Percentiles rank a stretch among this genome's conserved stretches.
Conservation (phyloP, 2,797 vertebrate species). For the Fundulus diaphanus region DNA sequence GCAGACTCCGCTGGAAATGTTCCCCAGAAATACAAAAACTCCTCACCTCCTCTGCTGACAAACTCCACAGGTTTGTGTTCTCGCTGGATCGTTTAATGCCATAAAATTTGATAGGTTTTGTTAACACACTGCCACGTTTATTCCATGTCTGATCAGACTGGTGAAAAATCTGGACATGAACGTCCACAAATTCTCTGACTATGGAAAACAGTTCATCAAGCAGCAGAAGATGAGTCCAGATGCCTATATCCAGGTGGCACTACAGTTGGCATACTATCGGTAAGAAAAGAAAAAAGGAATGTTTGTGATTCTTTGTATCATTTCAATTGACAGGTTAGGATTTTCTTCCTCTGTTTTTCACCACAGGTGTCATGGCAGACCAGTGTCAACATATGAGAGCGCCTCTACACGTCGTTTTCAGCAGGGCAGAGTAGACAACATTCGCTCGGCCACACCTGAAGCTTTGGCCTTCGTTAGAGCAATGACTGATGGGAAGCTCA, state of each 20-base stretch:
- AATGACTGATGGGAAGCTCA: conserved; percentile 79
- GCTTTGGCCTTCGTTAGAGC: conserved; percentile 88
- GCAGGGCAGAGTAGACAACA: conserved; percentile 94
- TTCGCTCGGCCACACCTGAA: conserved; percentile 91
- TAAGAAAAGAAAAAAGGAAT: conserved; percentile 54
- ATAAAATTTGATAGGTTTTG: neutral
- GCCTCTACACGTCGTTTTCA: conserved; percentile 91
- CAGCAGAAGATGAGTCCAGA: conserved; percentile 95
- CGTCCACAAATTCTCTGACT: conserved; percentile 86
- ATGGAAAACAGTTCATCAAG: conserved; percentile 96
- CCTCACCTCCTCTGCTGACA: conserved; percentile 86
- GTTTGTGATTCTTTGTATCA: neutral
- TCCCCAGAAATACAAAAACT: conserved; percentile 88
- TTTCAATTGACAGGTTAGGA: neutral
- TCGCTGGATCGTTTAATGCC: neutral
- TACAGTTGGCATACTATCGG: conserved; percentile 95
- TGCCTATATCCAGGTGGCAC: conserved; percentile 93
- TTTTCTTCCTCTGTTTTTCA: neutral
- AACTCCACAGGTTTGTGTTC: conserved; percentile 68
- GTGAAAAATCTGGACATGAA: conserved; percentile 92
- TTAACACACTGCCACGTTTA: neutral
- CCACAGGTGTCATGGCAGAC: conserved; percentile 76
- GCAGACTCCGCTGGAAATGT: conserved; percentile 94
- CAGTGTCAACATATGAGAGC: conserved; percentile 93
- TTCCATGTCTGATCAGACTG: conserved; percentile 73